These are phyloP conservation scores for Imbricaverruca yamaguchii DNA, from an alignment of 2,888 invertebrate species.

Conservation along the genomic window DNA sequence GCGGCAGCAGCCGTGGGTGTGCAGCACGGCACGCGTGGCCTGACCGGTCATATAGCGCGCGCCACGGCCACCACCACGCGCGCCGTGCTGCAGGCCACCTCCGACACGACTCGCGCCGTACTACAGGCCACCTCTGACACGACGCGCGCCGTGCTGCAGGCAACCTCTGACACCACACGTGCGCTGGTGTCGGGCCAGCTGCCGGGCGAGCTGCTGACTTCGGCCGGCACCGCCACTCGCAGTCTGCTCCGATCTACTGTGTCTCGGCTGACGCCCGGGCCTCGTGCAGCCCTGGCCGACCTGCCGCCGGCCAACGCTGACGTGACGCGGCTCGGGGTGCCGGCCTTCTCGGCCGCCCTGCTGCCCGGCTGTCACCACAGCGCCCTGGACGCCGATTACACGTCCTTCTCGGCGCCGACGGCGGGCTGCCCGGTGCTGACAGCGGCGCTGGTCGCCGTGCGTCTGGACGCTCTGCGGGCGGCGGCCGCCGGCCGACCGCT, in stretches of 20 bases:
- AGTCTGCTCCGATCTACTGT: background rate
- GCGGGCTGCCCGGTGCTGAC: background rate
- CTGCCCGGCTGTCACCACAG: background rate
- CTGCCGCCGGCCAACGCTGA: background rate
- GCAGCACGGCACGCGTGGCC: background rate
- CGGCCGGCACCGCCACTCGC: background rate
- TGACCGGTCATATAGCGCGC: background rate
- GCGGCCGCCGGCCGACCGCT: background rate
- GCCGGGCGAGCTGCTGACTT: background rate
- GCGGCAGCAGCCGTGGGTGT: background rate
- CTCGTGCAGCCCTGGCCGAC: background rate
- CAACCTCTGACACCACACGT: background rate
- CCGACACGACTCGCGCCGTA: background rate
- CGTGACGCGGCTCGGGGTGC: background rate
- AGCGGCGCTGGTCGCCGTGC: background rate
- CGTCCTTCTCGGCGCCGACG: background rate
- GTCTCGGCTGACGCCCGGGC: background rate
- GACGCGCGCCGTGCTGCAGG: background rate
- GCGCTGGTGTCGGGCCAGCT: background rate
- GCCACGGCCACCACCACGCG: constrained; percentile 8
- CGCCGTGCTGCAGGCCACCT: background rate
- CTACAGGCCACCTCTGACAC: background rate
- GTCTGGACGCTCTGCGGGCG: background rate
- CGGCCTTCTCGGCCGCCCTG: background rate
- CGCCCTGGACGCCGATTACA: background rate